Evolutionary conservation across 2,113 vertebrate species (phyloP).

Genomic region (Fregata magnificens): DNA sequence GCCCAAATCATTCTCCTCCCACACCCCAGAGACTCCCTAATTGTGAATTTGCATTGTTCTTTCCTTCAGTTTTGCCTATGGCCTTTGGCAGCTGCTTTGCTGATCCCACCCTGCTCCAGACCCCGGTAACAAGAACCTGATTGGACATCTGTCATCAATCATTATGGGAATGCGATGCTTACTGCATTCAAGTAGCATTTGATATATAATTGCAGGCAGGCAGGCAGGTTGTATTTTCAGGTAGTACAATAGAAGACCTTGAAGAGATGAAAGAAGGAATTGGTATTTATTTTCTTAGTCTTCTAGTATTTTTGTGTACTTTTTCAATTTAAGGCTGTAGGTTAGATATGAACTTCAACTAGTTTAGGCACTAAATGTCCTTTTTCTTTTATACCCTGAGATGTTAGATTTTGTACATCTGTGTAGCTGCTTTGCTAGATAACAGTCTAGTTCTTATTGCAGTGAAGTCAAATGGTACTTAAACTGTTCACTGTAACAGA

Average conservation of each 20-base stretch:
- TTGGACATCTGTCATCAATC: conserved; percentile 67
- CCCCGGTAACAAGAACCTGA: conserved; percentile 55
- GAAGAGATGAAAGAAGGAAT: background rate
- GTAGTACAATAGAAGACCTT: background rate
- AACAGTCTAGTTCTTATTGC: background rate
- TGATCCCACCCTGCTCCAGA: conserved; percentile 31
- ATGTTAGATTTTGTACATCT: background rate
- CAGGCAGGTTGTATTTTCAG: conserved; percentile 33
- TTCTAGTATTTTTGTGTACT: background rate
- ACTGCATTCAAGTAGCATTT: conserved; percentile 36
- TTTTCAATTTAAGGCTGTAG: background rate
- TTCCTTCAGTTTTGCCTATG: conserved; percentile 46
- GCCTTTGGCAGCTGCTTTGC: conserved; percentile 43
- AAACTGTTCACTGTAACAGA: background rate
- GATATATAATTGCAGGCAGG: conserved; percentile 44
- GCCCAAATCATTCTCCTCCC: conserved; percentile 50
- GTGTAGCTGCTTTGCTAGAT: background rate
- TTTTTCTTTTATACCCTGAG: background rate
- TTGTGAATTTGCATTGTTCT: conserved; percentile 58
- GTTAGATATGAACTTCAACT: background rate
- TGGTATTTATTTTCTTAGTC: background rate
- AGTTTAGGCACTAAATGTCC: background rate
- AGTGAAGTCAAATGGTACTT: background rate
- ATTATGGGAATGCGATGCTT: conserved; percentile 29
- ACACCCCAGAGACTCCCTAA: conserved; percentile 41